These are phyloP conservation scores for Rhabdomys dilectus DNA, from an alignment of 2,113 vertebrate genomes.

Conservation along the genomic window DNA sequence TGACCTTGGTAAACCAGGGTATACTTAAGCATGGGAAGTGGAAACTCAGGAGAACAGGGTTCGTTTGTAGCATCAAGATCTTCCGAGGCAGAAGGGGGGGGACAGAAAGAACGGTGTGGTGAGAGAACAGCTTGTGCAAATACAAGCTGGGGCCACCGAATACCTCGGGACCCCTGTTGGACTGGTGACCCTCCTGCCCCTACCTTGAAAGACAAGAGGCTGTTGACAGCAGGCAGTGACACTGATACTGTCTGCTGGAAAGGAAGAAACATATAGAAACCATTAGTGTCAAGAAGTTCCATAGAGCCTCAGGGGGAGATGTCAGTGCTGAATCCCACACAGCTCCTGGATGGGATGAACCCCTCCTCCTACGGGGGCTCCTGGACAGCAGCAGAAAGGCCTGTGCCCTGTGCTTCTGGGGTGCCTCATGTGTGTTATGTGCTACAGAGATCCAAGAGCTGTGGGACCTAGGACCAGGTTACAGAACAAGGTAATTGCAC, in stretches of 20 bases:
- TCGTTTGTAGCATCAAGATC: background rate
- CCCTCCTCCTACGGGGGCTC: no score
- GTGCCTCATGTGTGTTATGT: background rate
- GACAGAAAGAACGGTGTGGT: background rate
- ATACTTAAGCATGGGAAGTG: background rate
- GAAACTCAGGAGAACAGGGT: background rate
- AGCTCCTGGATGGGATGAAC: background rate
- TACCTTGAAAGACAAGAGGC: background rate
- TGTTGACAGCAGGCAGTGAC: background rate
- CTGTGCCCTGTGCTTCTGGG: background rate
- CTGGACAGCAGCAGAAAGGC: background rate
- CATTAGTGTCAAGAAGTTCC: background rate
- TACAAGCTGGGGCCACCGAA: accelerated
- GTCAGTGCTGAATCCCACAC: background rate
- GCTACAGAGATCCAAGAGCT: background rate
- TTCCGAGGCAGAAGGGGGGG: background rate
- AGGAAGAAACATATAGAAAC: background rate
- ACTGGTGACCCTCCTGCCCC: background rate
- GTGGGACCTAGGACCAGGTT: background rate
- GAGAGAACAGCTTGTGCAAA: no score
- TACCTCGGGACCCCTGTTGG: background rate
- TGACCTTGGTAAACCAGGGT: background rate
- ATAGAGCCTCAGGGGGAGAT: accelerated
- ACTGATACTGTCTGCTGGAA: background rate
- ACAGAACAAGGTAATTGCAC: background rate